Evolutionary conservation across 2,113 vertebrate genomes (phyloP).

Genomic region (Falco punctatus): DNA sequence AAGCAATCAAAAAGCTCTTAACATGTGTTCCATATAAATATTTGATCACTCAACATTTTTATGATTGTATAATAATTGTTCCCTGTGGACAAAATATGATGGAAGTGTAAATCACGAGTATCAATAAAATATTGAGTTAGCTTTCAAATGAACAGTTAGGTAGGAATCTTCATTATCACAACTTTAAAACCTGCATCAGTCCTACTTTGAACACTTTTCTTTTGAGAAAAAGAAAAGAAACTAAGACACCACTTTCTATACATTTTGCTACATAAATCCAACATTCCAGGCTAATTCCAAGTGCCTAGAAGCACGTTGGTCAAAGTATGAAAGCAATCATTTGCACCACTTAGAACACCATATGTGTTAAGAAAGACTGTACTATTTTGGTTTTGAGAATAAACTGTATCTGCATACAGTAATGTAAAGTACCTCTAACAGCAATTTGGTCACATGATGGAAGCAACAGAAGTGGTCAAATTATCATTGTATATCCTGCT

Average conservation of each 20-base stretch:
- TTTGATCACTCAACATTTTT: background rate
- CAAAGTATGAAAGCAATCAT: background rate
- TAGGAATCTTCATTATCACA: background rate
- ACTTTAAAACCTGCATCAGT: background rate
- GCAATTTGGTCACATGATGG: background rate
- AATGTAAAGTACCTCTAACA: background rate
- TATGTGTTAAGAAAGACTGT: background rate
- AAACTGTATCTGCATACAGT: background rate
- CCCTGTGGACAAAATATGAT: background rate
- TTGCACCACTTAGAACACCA: background rate
- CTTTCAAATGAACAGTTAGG: background rate
- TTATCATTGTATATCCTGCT: background rate
- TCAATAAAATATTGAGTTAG: background rate
- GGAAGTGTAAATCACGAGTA: background rate
- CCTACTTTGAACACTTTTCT: background rate
- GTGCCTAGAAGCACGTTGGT: fast-evolving
- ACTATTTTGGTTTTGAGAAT: background rate
- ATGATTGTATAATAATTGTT: background rate
- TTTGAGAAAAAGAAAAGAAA: background rate
- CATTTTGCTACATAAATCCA: background rate
- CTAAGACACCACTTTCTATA: background rate
- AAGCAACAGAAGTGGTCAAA: background rate
- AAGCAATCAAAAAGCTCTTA: background rate
- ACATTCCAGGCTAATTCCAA: background rate
- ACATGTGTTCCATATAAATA: background rate